phyloP scores from a whole-genome alignment of 2,113 vertebrate species.

The Sminthopsis crassicaudata region DNA sequence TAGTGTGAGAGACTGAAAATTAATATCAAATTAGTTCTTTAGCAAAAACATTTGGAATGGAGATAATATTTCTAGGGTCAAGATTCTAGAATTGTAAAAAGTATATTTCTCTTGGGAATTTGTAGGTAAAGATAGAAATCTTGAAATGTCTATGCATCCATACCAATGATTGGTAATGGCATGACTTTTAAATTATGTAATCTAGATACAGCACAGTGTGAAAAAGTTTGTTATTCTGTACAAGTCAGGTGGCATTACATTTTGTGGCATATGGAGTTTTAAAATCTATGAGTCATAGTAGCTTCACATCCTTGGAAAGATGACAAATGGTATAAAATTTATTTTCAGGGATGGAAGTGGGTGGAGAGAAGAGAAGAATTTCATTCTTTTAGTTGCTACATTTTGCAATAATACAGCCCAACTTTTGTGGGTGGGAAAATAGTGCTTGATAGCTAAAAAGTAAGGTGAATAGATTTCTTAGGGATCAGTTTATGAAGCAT shows the following conservation, averaged over 20 bases:
- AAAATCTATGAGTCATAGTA: slow-evolving; percentile 49
- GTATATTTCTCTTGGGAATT: slow-evolving; percentile 41
- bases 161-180: slow-evolving; percentile 40
- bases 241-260: slow-evolving; percentile 30
- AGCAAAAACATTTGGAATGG: slow-evolving; percentile 51
- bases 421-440: slow-evolving; percentile 45
- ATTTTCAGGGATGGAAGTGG: slow-evolving; percentile 64
- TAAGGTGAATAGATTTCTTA: not conserved
- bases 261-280: slow-evolving; percentile 43
- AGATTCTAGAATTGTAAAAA: slow-evolving; percentile 58
- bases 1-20: slow-evolving; percentile 79
- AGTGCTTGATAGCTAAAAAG: not conserved
- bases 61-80: slow-evolving; percentile 43
- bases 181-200: slow-evolving; percentile 10
- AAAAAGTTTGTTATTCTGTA: not conserved
- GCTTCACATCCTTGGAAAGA: not conserved
- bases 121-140: slow-evolving; percentile 40
- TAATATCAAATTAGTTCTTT: slow-evolving; percentile 80
- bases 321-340: slow-evolving; percentile 60
- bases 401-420: slow-evolving; percentile 18
- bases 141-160: slow-evolving; percentile 19
- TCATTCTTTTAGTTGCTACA: not conserved
- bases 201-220: slow-evolving; percentile 12
- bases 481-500: not conserved
- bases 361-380: slow-evolving; percentile 45